A percentile compares a stretch with the other conserved stretches of the same genome.
Evolutionary conservation across 2,113 vertebrate genomes (phyloP).

Genomic region (Arenaria interpres): DNA sequence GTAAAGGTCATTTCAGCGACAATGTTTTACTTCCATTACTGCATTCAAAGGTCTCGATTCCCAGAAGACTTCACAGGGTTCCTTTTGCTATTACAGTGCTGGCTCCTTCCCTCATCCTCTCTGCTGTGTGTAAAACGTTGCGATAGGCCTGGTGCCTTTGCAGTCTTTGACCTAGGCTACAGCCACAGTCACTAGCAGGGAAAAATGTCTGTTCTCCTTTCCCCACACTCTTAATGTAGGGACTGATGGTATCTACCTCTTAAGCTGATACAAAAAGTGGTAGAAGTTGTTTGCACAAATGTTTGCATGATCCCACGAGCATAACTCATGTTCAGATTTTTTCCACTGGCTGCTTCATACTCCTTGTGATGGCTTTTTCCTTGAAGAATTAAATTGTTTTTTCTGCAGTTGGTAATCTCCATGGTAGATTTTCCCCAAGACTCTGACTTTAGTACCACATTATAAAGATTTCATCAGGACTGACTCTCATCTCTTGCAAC

Average conservation of each 20-base stretch:
- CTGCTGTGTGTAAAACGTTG: not conserved
- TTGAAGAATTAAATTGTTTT: not conserved
- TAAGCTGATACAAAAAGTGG: not conserved
- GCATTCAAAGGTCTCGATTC: not conserved
- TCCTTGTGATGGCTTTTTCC: not conserved
- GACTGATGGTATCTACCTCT: not conserved
- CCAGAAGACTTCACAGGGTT: not conserved
- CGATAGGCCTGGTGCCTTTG: not conserved
- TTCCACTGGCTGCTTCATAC: not conserved
- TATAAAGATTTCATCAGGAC: conserved; percentile 19
- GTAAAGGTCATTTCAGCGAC: not conserved
- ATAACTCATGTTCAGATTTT: not conserved
- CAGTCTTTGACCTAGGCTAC: not conserved
- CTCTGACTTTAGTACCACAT: conserved; percentile 13
- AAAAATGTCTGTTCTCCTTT: not conserved
- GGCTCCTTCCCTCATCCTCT: not conserved
- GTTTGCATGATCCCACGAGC: not conserved
- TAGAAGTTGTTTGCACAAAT: not conserved
- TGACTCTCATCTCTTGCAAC: conserved; percentile 8
- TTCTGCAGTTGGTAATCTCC: not conserved
- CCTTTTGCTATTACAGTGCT: not conserved
- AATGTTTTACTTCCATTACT: not conserved
- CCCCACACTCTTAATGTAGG: not conserved
- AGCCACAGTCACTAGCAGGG: not conserved
- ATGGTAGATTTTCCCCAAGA: not conserved